Percentiles rank a stretch among this genome's conserved stretches.
Conservation (phyloP, 2,113 vertebrate genomes). For the Myiozetetes cayanensis region DNA sequence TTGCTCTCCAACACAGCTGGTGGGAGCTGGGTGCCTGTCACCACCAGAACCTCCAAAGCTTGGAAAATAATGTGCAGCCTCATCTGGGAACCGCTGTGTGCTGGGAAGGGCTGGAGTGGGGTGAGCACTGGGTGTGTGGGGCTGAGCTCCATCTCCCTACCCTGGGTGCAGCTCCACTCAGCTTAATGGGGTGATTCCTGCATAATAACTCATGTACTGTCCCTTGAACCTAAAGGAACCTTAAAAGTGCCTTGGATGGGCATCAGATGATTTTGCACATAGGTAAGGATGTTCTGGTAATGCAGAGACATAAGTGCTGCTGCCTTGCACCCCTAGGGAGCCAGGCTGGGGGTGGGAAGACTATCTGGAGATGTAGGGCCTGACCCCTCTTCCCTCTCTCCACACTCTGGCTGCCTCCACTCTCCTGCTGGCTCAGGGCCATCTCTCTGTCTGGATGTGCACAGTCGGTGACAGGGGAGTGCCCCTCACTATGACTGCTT, state of each 20-base stretch:
- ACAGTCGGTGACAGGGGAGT: background rate
- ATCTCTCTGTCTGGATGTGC: background rate
- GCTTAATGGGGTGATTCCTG: background rate
- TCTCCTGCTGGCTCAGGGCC: background rate
- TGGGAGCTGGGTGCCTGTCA: background rate
- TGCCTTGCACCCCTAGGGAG: background rate
- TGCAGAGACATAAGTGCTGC: background rate
- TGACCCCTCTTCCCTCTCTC: background rate
- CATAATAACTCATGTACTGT: accelerated
- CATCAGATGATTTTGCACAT: background rate
- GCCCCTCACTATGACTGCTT: accelerated
- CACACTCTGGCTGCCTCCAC: background rate
- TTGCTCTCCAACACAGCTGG: background rate
- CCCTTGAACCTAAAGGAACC: background rate
- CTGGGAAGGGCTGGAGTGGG: background rate
- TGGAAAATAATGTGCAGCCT: background rate
- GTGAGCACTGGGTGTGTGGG: background rate
- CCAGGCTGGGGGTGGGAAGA: background rate
- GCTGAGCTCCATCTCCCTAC: background rate
- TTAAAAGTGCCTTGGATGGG: background rate
- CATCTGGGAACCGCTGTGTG: accelerated
- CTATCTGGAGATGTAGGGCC: accelerated
- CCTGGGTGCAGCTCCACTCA: background rate
- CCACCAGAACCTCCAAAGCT: background rate
- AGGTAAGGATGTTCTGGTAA: background rate